Conservation (phyloP, 2,888 invertebrate species). For the Dynastes hyllus region DNA sequence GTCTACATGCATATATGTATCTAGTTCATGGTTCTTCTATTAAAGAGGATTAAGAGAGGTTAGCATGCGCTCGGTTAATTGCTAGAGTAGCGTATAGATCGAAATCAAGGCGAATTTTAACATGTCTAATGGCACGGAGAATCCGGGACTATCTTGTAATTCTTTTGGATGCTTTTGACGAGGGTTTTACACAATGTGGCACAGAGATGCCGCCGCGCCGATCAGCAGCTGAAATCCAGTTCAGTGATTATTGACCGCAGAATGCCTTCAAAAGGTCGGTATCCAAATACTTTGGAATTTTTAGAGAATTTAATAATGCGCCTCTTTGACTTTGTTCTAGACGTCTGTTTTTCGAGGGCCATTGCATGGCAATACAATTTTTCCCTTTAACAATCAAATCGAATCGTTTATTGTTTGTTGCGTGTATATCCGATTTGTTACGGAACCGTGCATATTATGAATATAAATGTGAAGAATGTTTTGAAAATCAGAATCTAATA, state of each 20-base stretch:
- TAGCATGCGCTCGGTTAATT: conserved; percentile 22
- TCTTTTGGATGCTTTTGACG: conserved; percentile 39
- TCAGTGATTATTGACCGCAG: conserved; percentile 37
- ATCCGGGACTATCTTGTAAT: conserved; percentile 21
- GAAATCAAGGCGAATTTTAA: conserved; percentile 31
- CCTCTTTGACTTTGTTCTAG: neutral
- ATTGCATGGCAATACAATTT: neutral
- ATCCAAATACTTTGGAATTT: conserved; percentile 13
- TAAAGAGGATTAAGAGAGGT: conserved; percentile 9
- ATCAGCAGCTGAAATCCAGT: conserved; percentile 12
- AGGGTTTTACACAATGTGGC: conserved; percentile 23
- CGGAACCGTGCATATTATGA: conserved; percentile 5
- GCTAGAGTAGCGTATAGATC: neutral
- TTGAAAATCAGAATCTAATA: neutral
- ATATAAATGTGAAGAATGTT: conserved; percentile 22
- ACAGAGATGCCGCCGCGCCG: neutral
- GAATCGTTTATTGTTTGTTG: conserved; percentile 18
- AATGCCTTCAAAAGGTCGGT: conserved; percentile 16
- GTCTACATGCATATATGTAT: neutral
- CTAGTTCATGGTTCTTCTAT: neutral
- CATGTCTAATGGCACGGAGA: conserved; percentile 5
- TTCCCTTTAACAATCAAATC: conserved; percentile 12
- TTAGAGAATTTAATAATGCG: conserved; percentile 20
- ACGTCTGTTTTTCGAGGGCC: neutral
- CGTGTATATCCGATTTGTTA: neutral